Evolutionary conservation across 2,113 vertebrate species (phyloP).

Genomic region (Coreoperca whiteheadi): DNA sequence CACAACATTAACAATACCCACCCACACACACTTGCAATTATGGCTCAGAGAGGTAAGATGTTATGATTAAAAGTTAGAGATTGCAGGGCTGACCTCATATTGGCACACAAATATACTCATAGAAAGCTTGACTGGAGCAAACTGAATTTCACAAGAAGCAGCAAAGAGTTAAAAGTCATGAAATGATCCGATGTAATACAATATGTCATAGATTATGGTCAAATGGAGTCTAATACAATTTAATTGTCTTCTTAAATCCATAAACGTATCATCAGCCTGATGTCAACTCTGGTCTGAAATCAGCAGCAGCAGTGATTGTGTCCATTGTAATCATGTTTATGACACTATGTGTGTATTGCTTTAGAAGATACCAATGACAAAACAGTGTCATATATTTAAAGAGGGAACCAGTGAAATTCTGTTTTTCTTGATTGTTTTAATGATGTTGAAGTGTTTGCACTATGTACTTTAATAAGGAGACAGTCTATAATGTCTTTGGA

Average conservation of each 20-base stretch:
- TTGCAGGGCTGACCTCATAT: neutral
- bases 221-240: neutral
- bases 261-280: neutral
- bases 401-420: neutral
- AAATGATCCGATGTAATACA: constrained; percentile 6
- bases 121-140: neutral
- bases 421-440: neutral
- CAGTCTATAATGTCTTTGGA: neutral
- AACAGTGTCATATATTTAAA: neutral
- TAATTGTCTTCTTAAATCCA: neutral
- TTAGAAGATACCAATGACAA: constrained; percentile 7
- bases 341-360: neutral
- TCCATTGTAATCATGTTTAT: neutral
- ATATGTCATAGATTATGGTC: constrained; percentile 23
- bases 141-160: neutral
- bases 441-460: neutral
- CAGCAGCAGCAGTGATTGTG: neutral
- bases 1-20: neutral
- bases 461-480: neutral
- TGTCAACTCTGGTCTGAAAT: constrained; percentile 9
- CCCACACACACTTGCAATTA: neutral
- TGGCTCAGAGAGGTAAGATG: constrained; percentile 23
- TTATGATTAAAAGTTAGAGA: constrained; percentile 22
- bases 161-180: constrained; percentile 27
- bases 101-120: neutral